Percentiles rank a stretch among this genome's conserved stretches.
Conservation (phyloP, 2,113 vertebrate species). For the Pseudorasbora parva region DNA sequence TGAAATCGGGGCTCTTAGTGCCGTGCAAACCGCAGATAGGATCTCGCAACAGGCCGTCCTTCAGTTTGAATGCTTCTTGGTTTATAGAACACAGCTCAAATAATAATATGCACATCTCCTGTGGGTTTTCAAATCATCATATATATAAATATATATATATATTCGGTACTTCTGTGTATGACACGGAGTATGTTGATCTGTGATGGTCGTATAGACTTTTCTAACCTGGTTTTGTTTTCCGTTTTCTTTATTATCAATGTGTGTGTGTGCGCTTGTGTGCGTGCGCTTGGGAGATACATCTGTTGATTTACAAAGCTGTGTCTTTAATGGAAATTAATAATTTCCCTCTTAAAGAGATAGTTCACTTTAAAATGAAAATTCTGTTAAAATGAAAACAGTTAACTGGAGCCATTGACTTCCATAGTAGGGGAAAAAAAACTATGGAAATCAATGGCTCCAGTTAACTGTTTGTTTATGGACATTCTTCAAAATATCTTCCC, state of each 20-base stretch:
- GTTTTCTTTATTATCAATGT: conserved; percentile 17
- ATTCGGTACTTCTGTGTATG: conserved; percentile 24
- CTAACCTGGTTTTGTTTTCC: background rate
- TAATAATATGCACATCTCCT: conserved; percentile 34
- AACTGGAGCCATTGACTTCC: no score
- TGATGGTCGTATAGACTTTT: conserved; percentile 43
- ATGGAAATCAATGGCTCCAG: no score
- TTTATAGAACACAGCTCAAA: background rate
- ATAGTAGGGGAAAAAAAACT: no score
- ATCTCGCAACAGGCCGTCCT: background rate
- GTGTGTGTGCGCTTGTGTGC: conserved; percentile 58
- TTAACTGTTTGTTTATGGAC: no score
- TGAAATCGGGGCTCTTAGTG: background rate
- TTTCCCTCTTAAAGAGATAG: background rate
- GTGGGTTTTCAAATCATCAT: background rate
- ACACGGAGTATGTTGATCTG: conserved; percentile 14
- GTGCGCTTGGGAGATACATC: conserved; percentile 40
- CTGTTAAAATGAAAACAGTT: no score
- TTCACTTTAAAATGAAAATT: no score
- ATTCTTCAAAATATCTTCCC: no score
- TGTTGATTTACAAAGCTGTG: conserved; percentile 22
- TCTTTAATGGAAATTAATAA: conserved; percentile 7
- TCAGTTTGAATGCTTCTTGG: conserved; percentile 7
- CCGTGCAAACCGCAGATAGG: background rate
- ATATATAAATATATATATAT: conserved; percentile 13